phyloP scores from a whole-genome alignment of 2,113 vertebrate species.

The Nesoenas mayeri region DNA sequence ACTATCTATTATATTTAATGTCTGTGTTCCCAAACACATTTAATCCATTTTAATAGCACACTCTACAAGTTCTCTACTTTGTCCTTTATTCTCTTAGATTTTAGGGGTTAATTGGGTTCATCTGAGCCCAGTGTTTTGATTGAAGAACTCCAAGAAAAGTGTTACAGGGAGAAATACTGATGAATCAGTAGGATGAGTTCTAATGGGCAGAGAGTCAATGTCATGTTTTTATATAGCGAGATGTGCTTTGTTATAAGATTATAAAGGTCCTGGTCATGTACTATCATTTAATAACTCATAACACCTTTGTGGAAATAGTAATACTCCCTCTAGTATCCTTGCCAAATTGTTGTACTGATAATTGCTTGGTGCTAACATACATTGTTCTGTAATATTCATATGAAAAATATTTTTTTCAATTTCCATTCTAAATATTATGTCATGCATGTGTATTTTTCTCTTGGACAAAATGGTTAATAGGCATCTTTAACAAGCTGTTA shows the following conservation, averaged over 20 bases:
- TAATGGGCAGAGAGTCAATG: not conserved
- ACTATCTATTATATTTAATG: not conserved
- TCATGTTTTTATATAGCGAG: not conserved
- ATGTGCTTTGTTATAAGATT: not conserved
- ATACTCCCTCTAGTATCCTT: not conserved
- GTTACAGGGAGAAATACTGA: not conserved
- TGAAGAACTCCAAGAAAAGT: not conserved
- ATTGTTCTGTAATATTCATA: not conserved
- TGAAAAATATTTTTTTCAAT: not conserved
- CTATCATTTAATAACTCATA: not conserved
- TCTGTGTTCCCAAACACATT: not conserved
- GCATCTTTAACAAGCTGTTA: not conserved
- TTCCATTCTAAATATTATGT: not conserved
- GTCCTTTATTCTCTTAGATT: not conserved
- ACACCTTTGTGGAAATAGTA: not conserved
- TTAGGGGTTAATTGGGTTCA: not conserved
- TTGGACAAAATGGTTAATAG: not conserved
- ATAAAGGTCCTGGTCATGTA: not conserved
- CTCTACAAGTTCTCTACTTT: not conserved
- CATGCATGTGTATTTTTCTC: not conserved
- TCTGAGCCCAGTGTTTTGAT: not conserved
- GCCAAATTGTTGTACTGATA: not conserved
- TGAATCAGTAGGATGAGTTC: not conserved
- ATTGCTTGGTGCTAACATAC: not conserved
- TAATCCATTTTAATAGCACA: not conserved